Base-by-base conservation (phyloP, 2,888 invertebrate genomes). In the Cryptus viduatorius region DNA sequence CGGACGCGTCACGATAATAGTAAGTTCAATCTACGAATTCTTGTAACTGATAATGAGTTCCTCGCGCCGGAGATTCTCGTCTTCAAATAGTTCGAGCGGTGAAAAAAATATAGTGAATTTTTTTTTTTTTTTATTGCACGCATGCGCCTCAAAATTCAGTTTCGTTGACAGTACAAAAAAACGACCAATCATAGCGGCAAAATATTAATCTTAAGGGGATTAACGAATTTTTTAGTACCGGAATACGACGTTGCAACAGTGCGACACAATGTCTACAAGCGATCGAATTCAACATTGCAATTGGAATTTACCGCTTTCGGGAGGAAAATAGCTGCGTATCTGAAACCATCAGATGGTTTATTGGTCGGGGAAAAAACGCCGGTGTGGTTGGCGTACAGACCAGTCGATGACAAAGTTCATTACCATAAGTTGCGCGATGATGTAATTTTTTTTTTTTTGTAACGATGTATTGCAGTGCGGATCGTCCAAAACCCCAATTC, bases 161-260 rank as follows among this genome's bases (percentile, higher is more conserved):
- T 24, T 24, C 24, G 24, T 24, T 24, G 24, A 24, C 2, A 24
- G 24, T 24, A 24, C 0, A 24, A 3, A 24, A 24, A 24, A 2
- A 24, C 24, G 24, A 24, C 3, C 24, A 3, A 24, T 24, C 0
- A 24, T 24, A 24, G 37, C 37, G 37, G 37, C 7, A 37, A 37
- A 8, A 37, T 7, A 8, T 37, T 7, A 7, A 7, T 8, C 7
- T 37, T 37, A 5, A 0, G 7, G 37, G 8, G 37, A 8, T 4
- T 37, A 61, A n/a, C 31, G 14, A 37, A 37, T 71, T 71, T 50
- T 42, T 24, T 31, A 71, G 71, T 71, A 53, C 71, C 71, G 37
- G 37, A n/a, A 37, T 71, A 71, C 53, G 71, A 50, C 4, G 53
- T 71, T n/a, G 53, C 37, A 12, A 31, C 37, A 7, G 24, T 71